Percentiles rank a stretch among this genome's conserved stretches.
These are phyloP conservation scores for Formica aserva DNA, from an alignment of 2,888 invertebrate genomes.

Conservation along the genomic window DNA sequence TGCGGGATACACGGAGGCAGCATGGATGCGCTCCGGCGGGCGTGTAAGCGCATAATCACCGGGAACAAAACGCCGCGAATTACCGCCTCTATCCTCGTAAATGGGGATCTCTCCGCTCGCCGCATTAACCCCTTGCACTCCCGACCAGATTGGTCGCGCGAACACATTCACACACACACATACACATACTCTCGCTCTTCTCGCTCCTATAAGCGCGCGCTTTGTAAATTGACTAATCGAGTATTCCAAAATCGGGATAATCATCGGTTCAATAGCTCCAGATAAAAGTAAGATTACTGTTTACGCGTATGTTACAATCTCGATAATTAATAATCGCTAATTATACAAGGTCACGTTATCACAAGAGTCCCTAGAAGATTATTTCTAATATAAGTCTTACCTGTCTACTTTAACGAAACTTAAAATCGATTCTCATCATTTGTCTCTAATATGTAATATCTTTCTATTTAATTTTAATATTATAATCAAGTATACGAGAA, in stretches of 20 bases:
- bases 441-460: not conserved
- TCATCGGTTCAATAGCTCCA: not conserved
- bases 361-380: not conserved
- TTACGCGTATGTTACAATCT: not conserved
- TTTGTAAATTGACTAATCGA: not conserved
- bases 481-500: not conserved
- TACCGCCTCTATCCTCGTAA: conserved; percentile 66
- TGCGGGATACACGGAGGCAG: conserved; percentile 29
- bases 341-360: not conserved
- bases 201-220: not conserved
- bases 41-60: conserved; percentile 72
- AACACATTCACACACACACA: not conserved
- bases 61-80: conserved; percentile 74
- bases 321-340: not conserved
- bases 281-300: conserved; percentile 1
- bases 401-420: not conserved
- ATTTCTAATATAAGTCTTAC: not conserved
- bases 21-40: conserved; percentile 69
- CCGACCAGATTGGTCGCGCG: not conserved
- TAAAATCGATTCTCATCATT: not conserved
- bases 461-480: not conserved
- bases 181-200: not conserved
- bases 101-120: conserved; percentile 41
- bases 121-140: conserved; percentile 41
- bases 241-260: too few relatives aligned